A percentile compares a stretch with the other conserved stretches of the same genome.
Conservation (phyloP, 1,140 invertebrate species). For the Cyrtorhinus lividipennis region DNA sequence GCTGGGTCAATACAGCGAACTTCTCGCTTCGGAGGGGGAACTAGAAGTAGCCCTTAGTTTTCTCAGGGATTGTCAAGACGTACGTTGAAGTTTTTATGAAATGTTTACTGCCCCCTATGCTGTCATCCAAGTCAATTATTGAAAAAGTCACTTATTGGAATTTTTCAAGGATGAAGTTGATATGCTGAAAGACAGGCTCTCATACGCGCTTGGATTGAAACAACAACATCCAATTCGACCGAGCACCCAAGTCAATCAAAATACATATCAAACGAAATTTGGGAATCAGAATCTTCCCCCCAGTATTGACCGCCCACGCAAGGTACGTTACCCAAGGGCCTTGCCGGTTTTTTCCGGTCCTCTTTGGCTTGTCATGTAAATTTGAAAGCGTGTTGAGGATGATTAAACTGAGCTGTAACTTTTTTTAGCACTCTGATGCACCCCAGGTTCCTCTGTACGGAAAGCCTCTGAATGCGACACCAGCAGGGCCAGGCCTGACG, state of each 20-base stretch:
- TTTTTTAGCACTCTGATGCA: no score
- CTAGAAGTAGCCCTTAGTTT: conserved; percentile 62
- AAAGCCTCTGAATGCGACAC: no score
- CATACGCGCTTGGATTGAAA: conserved; percentile 43
- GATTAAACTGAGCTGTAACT: no score
- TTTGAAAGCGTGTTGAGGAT: no score
- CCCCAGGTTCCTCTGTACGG: no score
- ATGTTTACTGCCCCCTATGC: neutral
- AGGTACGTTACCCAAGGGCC: no score
- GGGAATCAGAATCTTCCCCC: no score
- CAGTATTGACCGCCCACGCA: no score
- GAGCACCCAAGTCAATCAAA: no score
- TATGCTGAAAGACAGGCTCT: conserved; percentile 47
- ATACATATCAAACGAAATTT: no score
- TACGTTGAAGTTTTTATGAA: conserved; percentile 23
- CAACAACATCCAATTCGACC: conserved; percentile 24
- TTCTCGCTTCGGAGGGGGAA: conserved; percentile 72
- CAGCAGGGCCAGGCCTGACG: neutral
- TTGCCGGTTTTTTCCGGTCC: no score
- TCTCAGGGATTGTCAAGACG: conserved; percentile 38
- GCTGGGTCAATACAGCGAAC: conserved; percentile 59
- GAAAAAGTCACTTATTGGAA: conserved; percentile 15
- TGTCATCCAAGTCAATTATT: neutral
- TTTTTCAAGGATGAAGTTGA: conserved; percentile 38
- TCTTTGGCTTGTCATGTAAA: no score